Base-by-base conservation (phyloP, 2,888 invertebrate genomes). In the Dysmachus trigonus region DNA sequence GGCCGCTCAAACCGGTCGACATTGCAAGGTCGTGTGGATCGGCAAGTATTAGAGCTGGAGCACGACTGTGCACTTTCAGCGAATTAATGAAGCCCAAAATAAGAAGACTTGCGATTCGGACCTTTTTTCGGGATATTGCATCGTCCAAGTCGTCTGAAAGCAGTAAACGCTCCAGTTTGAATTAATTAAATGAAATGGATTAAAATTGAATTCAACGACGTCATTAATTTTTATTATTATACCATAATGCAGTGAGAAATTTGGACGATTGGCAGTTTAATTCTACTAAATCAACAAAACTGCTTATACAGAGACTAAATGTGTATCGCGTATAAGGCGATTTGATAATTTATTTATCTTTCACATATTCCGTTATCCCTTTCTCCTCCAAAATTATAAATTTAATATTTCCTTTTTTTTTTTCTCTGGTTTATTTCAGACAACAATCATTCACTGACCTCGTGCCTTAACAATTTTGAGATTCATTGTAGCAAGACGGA, bases 11-110 rank as follows among this genome's bases (percentile, higher is more conserved):
- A 88, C 86, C 88, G 87, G 87, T 87, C 86, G 86, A 86, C 87
- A 87, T 86, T 88, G 87, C 88, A 88, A 88, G 88, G 88, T 88
- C 88, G 86, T 62, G 22, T 22, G 62, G 62, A 62, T 8, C 62
- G 27, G 22, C 27, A 53, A 18, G 62, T 53, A 62, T 62, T 62
- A 62, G 62, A 62, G 62, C 7, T 62, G 62, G 62, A 62, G n/a
- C n/a, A 27, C 62, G 62, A 7, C n/a, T 51, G 62, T 62, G 27
- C 62, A 62, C 62, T 62, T 22, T 62, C 62, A 62, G 62, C 62
- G 62, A 27, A 62, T 62, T 62, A 62, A 62, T 22, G 62, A 27
- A 27, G 15, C 47, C 62, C 62, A 6, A 7, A 18, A 51, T n/a
- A 51, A 51, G 51, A 51, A 51, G 51, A 51, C 6, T 51, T 62